A percentile compares a stretch with the other conserved stretches of the same genome.
Conservation (phyloP, 2,797 vertebrate species). For the Gobio occitaniae region DNA sequence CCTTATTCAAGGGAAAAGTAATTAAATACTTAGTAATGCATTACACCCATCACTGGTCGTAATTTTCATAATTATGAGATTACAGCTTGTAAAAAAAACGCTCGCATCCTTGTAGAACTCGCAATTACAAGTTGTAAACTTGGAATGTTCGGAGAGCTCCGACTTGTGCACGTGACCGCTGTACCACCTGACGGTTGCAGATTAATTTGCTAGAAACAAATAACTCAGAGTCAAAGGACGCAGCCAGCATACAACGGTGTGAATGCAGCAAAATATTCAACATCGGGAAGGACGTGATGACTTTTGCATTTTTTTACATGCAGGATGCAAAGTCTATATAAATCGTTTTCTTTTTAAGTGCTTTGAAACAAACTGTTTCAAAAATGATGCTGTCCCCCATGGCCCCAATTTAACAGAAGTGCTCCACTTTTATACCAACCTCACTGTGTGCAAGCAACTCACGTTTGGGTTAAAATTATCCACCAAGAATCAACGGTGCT, state of each 20-base stretch:
- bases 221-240: not conserved
- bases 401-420: conserved; percentile 12
- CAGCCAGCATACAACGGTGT: not conserved
- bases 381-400: not conserved
- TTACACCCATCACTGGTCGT: not conserved
- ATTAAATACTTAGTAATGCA: not conserved
- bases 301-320: not conserved
- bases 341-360: not conserved
- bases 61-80: not conserved
- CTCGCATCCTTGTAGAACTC: not conserved
- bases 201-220: not conserved
- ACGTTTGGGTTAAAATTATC: not conserved
- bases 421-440: conserved; percentile 30
- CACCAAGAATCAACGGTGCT: not conserved
- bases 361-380: not conserved
- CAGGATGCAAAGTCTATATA: not conserved
- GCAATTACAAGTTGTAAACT: not conserved
- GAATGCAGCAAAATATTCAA: not conserved
- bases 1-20: not conserved
- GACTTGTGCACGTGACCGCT: not conserved
- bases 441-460: not conserved
- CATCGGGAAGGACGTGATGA: not conserved
- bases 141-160: not conserved
- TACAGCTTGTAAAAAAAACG: not conserved
- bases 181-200: not conserved